A percentile compares a stretch with the other conserved stretches of the same genome.
Evolutionary conservation across 2,797 vertebrate species (phyloP).

Genomic region (Typhlichthys subterraneus): DNA sequence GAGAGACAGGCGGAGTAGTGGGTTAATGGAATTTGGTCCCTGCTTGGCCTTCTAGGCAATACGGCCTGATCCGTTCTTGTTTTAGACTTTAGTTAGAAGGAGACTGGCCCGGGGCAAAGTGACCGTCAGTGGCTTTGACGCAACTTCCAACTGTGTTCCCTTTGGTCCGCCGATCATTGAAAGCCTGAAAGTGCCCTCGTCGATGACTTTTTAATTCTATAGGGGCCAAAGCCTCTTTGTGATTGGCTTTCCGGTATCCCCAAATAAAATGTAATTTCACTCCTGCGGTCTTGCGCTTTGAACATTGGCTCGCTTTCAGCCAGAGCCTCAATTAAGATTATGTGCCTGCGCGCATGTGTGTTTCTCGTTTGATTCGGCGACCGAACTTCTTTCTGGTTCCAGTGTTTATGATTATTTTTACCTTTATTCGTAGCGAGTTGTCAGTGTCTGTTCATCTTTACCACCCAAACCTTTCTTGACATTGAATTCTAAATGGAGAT

Average conservation of each 20-base stretch:
- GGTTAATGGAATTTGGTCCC: constrained; percentile 53
- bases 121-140: constrained; percentile 14
- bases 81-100: too few species aligned
- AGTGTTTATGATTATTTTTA: constrained; percentile 44
- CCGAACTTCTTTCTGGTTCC: constrained; percentile 37
- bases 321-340: constrained; percentile 80
- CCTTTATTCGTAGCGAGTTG: constrained; percentile 60
- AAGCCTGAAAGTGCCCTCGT: constrained; percentile 74
- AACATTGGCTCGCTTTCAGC: constrained; percentile 91
- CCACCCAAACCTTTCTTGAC: constrained; percentile 76
- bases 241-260: constrained; percentile 66
- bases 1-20: constrained; percentile 24
- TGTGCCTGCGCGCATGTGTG: background rate
- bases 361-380: constrained; percentile 71
- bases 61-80: background rate
- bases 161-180: constrained; percentile 39
- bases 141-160: constrained; percentile 42
- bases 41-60: constrained; percentile 4
- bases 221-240: constrained; percentile 71
- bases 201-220: constrained; percentile 81
- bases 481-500: constrained; percentile 85
- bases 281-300: constrained; percentile 78
- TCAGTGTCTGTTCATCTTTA: constrained; percentile 79
- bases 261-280: constrained; percentile 74
- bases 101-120: too few species aligned